Evolutionary conservation across 2,797 vertebrate genomes (phyloP), one percentile per base, ranked within the genome.

Genomic region (Neoniphon sammara): DNA sequence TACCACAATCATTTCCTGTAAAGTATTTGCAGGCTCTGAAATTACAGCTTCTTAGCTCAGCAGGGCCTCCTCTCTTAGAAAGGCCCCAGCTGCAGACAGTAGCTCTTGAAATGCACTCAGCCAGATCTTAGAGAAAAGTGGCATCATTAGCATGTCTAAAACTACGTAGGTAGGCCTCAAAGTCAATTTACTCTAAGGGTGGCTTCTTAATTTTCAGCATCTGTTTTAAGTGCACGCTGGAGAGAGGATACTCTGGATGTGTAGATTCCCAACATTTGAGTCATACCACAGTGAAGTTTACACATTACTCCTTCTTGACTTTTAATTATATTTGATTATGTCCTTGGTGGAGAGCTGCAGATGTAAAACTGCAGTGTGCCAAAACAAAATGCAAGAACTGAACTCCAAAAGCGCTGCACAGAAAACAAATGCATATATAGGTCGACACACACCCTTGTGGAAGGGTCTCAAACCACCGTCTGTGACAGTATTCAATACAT

Each of bases 1-100:
- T 75, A 89, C 93, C 93, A 83, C 93, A 94, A 81, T 83, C 87
- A 92, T 94, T 94, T 94, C 93, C 93, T 93, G 90, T 87, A 8
- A 93, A 91, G 91, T 89, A 92, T 91, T 87, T 91, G 84, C 75
- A 91, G 91, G 67, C 85, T 89, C 86, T 91, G 83, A 90, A 93
- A 92, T 91, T 89, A 90, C 87, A 91, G 89, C 86, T 85, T 84
- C 14, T 57, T 55, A 74, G 53, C 82, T 85, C 77, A 67, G 71
- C 70, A 11, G 59, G 80, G 70, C 78, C 58, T 72, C 60, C 12
- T 66, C 61, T 63, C 77, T 77, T 47, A 82, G 84, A 71, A 63
- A 67, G 66, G 65, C 55, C 58, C 63, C 85, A 84, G 89, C 85
- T 90, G 89, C 84, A 63, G 66, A 59, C 64, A 71, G 72, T 71